Evolutionary conservation across 2,888 invertebrate genomes (phyloP).

Genomic region (Pristionchus mayeri): DNA sequence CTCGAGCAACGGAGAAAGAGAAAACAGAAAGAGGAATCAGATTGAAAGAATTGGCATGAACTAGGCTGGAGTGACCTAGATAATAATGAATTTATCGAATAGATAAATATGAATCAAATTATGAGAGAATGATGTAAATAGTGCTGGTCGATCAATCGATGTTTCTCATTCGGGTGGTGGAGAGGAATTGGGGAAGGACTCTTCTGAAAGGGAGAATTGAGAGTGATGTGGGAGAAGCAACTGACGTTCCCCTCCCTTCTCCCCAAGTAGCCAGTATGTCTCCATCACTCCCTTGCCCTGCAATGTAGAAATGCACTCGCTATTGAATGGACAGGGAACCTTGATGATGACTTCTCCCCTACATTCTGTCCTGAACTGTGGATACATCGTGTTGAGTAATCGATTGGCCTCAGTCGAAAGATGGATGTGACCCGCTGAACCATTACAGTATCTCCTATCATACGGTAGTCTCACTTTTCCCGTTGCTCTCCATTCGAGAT

Average conservation of each 20-base stretch:
- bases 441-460: neutral
- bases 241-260: slow-evolving; percentile 13
- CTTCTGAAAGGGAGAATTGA: neutral
- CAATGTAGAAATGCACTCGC: neutral
- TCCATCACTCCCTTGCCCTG: slow-evolving; percentile 69
- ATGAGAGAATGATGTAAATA: neutral
- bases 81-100: neutral
- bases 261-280: slow-evolving; percentile 64
- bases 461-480: slow-evolving; percentile 64
- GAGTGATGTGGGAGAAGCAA: neutral
- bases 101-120: neutral
- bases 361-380: slow-evolving; percentile 62
- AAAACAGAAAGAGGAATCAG: slow-evolving; percentile 7
- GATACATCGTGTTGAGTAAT: slow-evolving; percentile 40
- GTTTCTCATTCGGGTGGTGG: neutral
- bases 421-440: slow-evolving; percentile 53
- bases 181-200: neutral
- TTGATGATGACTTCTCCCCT: slow-evolving; percentile 71
- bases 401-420: slow-evolving; percentile 51
- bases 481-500: slow-evolving; percentile 72
- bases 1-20: slow-evolving; percentile 52
- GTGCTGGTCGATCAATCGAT: neutral
- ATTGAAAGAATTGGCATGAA: slow-evolving; percentile 26
- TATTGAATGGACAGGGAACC: slow-evolving; percentile 47
- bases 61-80: too few relatives aligned